These are phyloP conservation scores for Polydrusus tereticollis DNA, from an alignment of 2,888 invertebrate genomes.

Conservation along the genomic window DNA sequence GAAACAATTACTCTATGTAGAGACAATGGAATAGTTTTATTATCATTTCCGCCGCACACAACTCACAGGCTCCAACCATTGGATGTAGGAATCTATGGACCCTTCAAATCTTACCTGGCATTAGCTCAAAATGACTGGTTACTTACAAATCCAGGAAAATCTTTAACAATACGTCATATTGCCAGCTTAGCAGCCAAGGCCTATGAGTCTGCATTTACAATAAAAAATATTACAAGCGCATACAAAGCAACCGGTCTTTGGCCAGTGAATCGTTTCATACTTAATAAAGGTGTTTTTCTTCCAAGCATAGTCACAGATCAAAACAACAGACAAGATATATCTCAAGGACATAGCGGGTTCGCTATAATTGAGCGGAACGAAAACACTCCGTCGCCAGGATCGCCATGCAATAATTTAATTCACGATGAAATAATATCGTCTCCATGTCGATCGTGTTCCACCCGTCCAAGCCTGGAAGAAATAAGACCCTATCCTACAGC, in stretches of 20 bases:
- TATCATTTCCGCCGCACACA: slow-evolving; percentile 45
- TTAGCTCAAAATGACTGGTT: slow-evolving; percentile 39
- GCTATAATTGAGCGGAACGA: neutral
- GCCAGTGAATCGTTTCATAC: slow-evolving; percentile 23
- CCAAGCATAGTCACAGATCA: slow-evolving; percentile 13
- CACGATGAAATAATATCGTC: neutral
- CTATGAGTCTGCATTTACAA: slow-evolving; percentile 25
- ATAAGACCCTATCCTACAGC: neutral
- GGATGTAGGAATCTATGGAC: slow-evolving; percentile 44
- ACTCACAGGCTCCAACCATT: slow-evolving; percentile 42
- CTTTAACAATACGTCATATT: slow-evolving; percentile 30
- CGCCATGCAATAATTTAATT: neutral
- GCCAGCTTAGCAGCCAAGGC: slow-evolving; percentile 8
- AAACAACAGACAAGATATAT: neutral
- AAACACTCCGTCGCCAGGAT: neutral
- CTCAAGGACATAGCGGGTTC: neutral
- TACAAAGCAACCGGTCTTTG: slow-evolving; percentile 27
- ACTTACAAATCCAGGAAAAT: slow-evolving; percentile 34
- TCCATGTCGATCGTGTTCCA: neutral
- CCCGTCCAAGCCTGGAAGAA: neutral
- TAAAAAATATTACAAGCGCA: slow-evolving; percentile 17
- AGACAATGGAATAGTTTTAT: slow-evolving; percentile 39
- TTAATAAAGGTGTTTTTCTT: slow-evolving; percentile 22
- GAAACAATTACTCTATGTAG: slow-evolving; percentile 33
- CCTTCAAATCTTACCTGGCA: slow-evolving; percentile 40